Percentiles rank a stretch among this genome's conserved stretches.
Conservation (phyloP, 2,797 vertebrate genomes). For the Acomys russatus region DNA sequence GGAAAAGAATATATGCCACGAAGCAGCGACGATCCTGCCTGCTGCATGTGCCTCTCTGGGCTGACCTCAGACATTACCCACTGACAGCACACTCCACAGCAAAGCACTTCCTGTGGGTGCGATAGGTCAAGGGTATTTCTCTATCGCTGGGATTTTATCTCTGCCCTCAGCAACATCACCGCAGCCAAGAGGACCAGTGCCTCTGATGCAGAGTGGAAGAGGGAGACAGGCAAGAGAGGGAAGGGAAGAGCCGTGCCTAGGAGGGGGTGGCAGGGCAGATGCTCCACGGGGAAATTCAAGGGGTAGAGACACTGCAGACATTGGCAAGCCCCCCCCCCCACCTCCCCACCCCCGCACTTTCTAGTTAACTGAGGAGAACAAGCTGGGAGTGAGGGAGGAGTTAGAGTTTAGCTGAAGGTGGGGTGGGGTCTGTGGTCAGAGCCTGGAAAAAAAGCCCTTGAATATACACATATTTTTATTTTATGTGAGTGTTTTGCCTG, state of each 20-base stretch:
- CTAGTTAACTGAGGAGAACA: background rate
- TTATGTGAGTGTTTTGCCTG: background rate
- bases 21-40: background rate
- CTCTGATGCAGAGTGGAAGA: background rate
- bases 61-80: slow-evolving; percentile 6
- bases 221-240: background rate
- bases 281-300: background rate
- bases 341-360: too few relatives aligned
- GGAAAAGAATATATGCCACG: background rate
- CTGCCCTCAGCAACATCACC: background rate
- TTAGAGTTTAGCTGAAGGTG: too few relatives aligned
- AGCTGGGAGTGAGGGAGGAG: background rate
- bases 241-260: background rate
- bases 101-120: slow-evolving; percentile 55
- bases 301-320: background rate
- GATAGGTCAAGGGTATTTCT: slow-evolving; percentile 8
- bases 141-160: background rate
- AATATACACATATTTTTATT: too few relatives aligned
- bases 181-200: background rate
- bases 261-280: background rate
- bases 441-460: background rate
- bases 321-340: background rate
- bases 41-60: background rate
- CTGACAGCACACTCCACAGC: background rate
- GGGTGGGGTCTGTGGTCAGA: background rate